Evolutionary conservation across 2,888 invertebrate species (phyloP), one percentile per base, ranked within the genome.

Genomic region (Agriotes lineatus): DNA sequence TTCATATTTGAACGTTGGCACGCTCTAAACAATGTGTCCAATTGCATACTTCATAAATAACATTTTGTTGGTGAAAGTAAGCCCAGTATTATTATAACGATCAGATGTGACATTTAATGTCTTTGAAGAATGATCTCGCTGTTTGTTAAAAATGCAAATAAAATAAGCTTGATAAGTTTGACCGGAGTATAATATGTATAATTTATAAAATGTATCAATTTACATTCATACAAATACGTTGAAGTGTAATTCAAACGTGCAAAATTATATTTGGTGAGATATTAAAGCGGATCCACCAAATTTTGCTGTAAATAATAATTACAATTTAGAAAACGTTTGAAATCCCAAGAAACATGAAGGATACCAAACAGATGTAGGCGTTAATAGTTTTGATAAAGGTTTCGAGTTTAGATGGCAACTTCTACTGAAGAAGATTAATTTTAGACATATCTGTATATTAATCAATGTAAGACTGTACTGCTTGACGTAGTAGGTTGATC

Each of bases 401-500:
- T 56, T 35, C 16, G n/a, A 10, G 7, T 57, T 57, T 57, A 64
- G 57, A 57, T 64, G 30, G 19, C 37, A 30, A 45, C 57, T 48
- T 50, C 33, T 19, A 30, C 16, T 58, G 30, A 33, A 58, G 48
- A 65, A 58, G 58, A 58, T 39, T 65, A 65, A 64, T 69, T 69
- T 62, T 73, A 72, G 72, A 74, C 72, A 73, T 73, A 74, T 73
- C 74, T 72, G 67, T 74, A 73, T 74, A 57, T 70, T 69, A 72
- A 69, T 70, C 72, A 73, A 69, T 74, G 71, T 74, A 74, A 74
- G 74, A 74, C 74, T 74, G 68, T 68, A 42, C 63, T 68, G 71
- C 71, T 72, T 69, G 60, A 72, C 72, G 72, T 72, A 39, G 61
- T 67, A 67, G 54, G n/a, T 7, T 18, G 25, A 52, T 44, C 44